Percentiles rank a stretch among this genome's conserved stretches.
Evolutionary conservation across 2,888 invertebrate species (phyloP).

Genomic region (Autographa pulchrina): DNA sequence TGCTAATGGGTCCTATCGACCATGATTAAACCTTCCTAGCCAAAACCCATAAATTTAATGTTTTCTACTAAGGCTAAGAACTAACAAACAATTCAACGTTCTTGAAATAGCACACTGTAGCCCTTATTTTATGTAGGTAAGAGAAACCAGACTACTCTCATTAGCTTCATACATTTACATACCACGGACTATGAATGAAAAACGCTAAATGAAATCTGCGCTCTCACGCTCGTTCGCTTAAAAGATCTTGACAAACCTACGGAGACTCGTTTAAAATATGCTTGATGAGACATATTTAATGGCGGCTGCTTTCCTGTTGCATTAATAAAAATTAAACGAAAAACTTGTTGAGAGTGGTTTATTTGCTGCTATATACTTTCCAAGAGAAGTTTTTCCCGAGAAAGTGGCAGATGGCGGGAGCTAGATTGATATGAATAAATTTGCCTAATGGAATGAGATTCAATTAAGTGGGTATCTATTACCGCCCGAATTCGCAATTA

Average conservation of each 20-base stretch:
- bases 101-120: not conserved
- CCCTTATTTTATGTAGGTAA: too few species aligned
- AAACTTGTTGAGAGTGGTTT: slow-evolving; percentile 32
- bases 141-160: slow-evolving; percentile 12
- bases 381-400: slow-evolving; percentile 28
- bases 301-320: slow-evolving; percentile 37
- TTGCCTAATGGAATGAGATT: slow-evolving; percentile 68
- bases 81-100: not conserved
- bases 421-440: slow-evolving; percentile 64
- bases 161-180: slow-evolving; percentile 11
- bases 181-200: slow-evolving; percentile 19
- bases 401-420: slow-evolving; percentile 32
- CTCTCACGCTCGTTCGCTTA: slow-evolving; percentile 18
- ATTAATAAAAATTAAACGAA: slow-evolving; percentile 41
- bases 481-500: slow-evolving; percentile 58
- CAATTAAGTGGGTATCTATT: slow-evolving; percentile 64
- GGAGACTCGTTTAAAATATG: slow-evolving; percentile 33
- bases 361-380: slow-evolving; percentile 46
- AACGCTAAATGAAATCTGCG: slow-evolving; percentile 29
- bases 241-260: slow-evolving; percentile 23
- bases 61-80: not conserved
- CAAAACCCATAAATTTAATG: not conserved
- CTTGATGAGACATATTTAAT: slow-evolving; percentile 52
- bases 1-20: not conserved
- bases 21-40: not conserved